Conservation (phyloP, 1,140 invertebrate genomes). For the Caenorhabditis latens region DNA sequence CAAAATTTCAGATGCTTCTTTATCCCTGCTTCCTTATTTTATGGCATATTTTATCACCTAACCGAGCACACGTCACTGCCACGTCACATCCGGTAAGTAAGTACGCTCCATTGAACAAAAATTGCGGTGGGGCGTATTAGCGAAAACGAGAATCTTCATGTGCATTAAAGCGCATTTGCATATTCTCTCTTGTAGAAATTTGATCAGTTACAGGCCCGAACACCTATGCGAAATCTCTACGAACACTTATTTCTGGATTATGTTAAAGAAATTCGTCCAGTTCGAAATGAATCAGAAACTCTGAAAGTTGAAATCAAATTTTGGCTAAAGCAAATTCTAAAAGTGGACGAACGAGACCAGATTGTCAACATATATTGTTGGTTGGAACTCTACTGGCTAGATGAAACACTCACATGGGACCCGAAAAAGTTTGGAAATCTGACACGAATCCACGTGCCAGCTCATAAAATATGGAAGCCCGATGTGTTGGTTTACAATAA, state of each 20-base stretch:
- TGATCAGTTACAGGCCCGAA: neutral
- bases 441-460: slow-evolving; percentile 77
- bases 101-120: neutral
- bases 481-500: slow-evolving; percentile 79
- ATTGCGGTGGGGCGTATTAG: too few species aligned
- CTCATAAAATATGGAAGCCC: slow-evolving; percentile 78
- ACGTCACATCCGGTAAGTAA: slow-evolving; percentile 21
- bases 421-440: slow-evolving; percentile 77
- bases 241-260: slow-evolving; percentile 70
- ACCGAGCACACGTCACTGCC: neutral
- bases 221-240: slow-evolving; percentile 67
- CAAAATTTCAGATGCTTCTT: slow-evolving; percentile 17
- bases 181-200: neutral
- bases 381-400: slow-evolving; percentile 77
- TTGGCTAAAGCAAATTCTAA: slow-evolving; percentile 75
- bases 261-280: slow-evolving; percentile 67
- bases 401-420: slow-evolving; percentile 79
- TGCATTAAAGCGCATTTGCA: too few species aligned
- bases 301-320: slow-evolving; percentile 73
- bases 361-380: slow-evolving; percentile 69
- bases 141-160: neutral
- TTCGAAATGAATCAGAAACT: slow-evolving; percentile 59
- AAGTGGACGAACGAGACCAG: slow-evolving; percentile 71
- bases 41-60: slow-evolving; percentile 35
- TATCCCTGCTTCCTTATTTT: slow-evolving; percentile 42